Evolutionary conservation across 2,113 vertebrate genomes (phyloP), one percentile per base, ranked within the genome.

Genomic region (Heteronetta atricapilla): DNA sequence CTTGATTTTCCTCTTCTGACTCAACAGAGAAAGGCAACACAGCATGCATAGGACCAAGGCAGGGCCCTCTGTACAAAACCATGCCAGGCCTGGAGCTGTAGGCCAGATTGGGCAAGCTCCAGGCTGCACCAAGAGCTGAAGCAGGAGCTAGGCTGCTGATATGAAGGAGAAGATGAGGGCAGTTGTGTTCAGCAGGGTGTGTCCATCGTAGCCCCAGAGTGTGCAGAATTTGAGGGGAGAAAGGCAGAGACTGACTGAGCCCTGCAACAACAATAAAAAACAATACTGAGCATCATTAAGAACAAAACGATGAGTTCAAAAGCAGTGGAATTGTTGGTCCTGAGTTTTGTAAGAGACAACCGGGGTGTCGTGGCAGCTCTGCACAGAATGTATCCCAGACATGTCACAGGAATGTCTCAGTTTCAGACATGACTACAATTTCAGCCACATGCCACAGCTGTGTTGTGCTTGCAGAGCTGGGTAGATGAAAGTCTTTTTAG

Each of bases 121-220:
- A 68, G 40, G 26, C 52, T 52, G 16, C 11, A 5, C 8, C 55
- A 33, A 44, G 22, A 72, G 40, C 25, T 33, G 14, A 60, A 6
- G 18, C 22, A 72, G 58, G 11, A 82, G 26, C 20, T 17, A 62
- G 46, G 20, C 7, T 50, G 22, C 48, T 63, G 55, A 48, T 9
- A 23, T 58, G 42, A 38, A 70, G n/a, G 13, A 79, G 66, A 63
- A 69, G 36, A 36, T 38, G 42, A 66, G 52, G 23, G 13, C 31
- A 36, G 11, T 28, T 3, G 0, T 69, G 38, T 17, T 75, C 2
- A 1, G 15, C 26, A 62, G 13, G 8, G 31, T 50, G n/a, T 55
- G 28, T 50, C 50, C 44, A 33, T 60, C 13, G 28, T 8, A 12
- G 6, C 6, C 50, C 18, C 31, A 55, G 7, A 3, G 8, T 14